A percentile compares a stretch with the other conserved stretches of the same genome.
phyloP scores from a whole-genome alignment of 2,113 vertebrate genomes.

The Martes martes region DNA sequence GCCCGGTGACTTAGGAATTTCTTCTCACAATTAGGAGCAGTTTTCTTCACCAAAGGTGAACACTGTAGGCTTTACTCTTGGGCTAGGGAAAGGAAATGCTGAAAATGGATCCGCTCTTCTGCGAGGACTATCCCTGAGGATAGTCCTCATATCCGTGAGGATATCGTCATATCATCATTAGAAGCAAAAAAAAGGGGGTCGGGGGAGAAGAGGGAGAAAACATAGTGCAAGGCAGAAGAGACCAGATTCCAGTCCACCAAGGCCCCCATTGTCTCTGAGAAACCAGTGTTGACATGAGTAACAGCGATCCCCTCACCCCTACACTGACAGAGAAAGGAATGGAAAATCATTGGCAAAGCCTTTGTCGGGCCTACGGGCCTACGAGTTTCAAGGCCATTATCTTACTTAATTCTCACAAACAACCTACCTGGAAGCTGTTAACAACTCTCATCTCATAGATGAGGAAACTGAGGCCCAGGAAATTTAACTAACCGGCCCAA shows the following conservation, averaged over 20 bases:
- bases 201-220: neutral
- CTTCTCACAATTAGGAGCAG: neutral
- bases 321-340: neutral
- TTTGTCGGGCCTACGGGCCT: too few species aligned
- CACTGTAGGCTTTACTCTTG: neutral
- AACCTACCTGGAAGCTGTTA: neutral
- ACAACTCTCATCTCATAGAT: neutral
- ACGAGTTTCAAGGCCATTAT: neutral
- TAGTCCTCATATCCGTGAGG: neutral
- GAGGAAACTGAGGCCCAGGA: neutral
- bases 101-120: neutral
- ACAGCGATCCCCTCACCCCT: neutral
- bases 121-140: neutral
- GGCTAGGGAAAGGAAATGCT: neutral
- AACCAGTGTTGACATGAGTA: neutral
- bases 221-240: neutral
- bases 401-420: neutral
- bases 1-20: neutral
- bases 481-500: neutral
- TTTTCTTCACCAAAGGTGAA: neutral
- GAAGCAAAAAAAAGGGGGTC: neutral
- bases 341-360: neutral
- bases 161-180: neutral
- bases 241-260: neutral
- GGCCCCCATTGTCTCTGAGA: neutral